These are phyloP conservation scores for Sipha flava DNA, from an alignment of 1,140 invertebrate species.

Conservation along the genomic window DNA sequence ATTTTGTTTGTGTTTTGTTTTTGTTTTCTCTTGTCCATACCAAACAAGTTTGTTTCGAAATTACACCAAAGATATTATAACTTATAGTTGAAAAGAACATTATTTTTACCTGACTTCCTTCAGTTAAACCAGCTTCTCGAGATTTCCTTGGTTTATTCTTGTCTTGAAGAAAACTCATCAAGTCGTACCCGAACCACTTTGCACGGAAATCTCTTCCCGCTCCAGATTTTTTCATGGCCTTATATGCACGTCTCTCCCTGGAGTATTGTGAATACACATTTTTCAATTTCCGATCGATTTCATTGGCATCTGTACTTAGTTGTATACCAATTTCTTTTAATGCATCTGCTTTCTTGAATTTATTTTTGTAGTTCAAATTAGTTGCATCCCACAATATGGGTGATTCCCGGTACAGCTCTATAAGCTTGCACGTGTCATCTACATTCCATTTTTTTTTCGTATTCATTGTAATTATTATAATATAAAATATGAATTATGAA, in stretches of 20 bases:
- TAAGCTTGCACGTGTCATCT: not conserved
- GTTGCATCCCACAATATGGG: constrained; percentile 34
- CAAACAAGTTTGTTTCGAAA: too few relatives aligned
- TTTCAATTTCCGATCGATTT: not conserved
- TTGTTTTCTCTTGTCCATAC: too few relatives aligned
- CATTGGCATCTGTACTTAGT: not conserved
- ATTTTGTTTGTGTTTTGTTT: too few relatives aligned
- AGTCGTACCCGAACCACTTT: too few relatives aligned
- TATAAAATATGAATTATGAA: too few relatives aligned
- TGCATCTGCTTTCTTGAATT: not conserved
- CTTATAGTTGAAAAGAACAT: too few relatives aligned
- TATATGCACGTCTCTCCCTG: not conserved
- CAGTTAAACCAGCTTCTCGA: too few relatives aligned
- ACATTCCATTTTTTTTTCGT: not conserved
- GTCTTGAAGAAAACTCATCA: too few relatives aligned
- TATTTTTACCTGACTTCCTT: too few relatives aligned
- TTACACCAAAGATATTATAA: too few relatives aligned
- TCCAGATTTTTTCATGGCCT: not conserved
- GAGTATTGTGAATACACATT: not conserved
- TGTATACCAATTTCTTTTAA: not conserved
- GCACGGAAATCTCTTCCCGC: not conserved
- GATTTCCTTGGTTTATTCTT: too few relatives aligned
- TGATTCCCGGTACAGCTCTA: not conserved
- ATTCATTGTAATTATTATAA: too few relatives aligned
- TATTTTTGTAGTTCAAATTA: constrained; percentile 31